These are phyloP conservation scores for Vimba vimba DNA, from an alignment of 2,113 vertebrate genomes.

Conservation along the genomic window DNA sequence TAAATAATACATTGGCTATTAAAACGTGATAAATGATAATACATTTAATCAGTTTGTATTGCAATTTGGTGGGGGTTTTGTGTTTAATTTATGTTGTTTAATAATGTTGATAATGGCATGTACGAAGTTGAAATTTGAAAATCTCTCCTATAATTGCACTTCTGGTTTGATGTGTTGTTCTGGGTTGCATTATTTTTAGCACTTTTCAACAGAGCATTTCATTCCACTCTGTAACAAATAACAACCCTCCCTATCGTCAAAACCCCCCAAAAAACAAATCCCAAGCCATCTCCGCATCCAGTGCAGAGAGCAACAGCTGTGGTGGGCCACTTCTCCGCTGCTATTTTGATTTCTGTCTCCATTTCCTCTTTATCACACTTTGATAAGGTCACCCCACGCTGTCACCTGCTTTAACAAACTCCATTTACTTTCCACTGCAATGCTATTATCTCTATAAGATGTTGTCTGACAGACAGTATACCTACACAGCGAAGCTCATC, in stretches of 20 bases:
- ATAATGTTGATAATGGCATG: background rate
- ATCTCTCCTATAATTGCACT: background rate
- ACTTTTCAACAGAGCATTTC: conserved; percentile 63
- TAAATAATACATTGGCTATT: background rate
- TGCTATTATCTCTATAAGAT: conserved; percentile 80
- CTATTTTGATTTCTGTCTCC: conserved; percentile 79
- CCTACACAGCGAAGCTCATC: conserved; percentile 62
- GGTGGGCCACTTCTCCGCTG: conserved; percentile 61
- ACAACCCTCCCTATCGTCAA: conserved; percentile 25
- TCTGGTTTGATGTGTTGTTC: conserved; percentile 47
- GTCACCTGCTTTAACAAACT: conserved; percentile 77
- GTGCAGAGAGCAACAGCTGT: conserved; percentile 63
- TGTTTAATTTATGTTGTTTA: background rate
- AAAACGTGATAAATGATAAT: background rate
- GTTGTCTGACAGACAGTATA: conserved; percentile 72
- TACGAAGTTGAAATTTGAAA: background rate
- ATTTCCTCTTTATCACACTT: conserved; percentile 82
- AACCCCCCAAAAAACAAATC: background rate
- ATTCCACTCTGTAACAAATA: conserved; percentile 45
- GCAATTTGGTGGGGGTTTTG: background rate
- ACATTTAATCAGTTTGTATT: background rate
- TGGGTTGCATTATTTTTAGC: conserved; percentile 63
- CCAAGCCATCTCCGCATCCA: background rate
- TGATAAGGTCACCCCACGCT: conserved; percentile 81
- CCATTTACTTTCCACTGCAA: conserved; percentile 77